These are phyloP conservation scores for Pherbina coryleti DNA, from an alignment of 2,888 invertebrate species.

Conservation along the genomic window DNA sequence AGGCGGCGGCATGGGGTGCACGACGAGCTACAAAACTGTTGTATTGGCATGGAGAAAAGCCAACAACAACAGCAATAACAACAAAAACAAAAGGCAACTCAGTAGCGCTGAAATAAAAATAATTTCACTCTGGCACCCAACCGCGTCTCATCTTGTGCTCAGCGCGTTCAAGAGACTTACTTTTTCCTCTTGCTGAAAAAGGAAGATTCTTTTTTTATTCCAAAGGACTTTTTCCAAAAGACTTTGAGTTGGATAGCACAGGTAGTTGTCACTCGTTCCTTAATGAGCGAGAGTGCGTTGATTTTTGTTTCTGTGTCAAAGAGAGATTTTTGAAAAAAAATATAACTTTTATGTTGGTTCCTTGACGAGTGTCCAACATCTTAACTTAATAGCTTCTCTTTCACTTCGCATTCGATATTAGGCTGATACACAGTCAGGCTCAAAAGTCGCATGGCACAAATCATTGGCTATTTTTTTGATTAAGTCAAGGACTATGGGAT, in stretches of 20 bases:
- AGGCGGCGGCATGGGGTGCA: slow-evolving; percentile 9
- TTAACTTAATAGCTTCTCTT: no score
- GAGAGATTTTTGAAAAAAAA: no score
- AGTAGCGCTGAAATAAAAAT: slow-evolving; percentile 17
- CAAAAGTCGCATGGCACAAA: no score
- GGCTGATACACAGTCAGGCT: no score
- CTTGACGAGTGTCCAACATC: no score
- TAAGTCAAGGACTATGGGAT: no score
- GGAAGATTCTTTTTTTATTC: background rate
- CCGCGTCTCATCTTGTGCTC: background rate
- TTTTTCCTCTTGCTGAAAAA: background rate
- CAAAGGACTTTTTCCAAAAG: slow-evolving; percentile 18
- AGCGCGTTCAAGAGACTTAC: background rate
- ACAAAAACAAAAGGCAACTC: background rate
- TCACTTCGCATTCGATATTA: no score
- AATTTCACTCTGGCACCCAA: slow-evolving; percentile 24
- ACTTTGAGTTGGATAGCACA: background rate
- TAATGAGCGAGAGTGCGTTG: background rate
- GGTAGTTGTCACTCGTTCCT: background rate
- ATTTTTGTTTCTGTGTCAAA: no score
- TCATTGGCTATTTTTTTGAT: no score
- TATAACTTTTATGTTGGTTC: no score
- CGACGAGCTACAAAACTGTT: slow-evolving; percentile 16
- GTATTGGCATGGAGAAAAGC: slow-evolving; percentile 18
- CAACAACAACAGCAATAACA: background rate